These are phyloP conservation scores for Muschampia plurimacula DNA, from an alignment of 2,888 invertebrate species.

Conservation along the genomic window DNA sequence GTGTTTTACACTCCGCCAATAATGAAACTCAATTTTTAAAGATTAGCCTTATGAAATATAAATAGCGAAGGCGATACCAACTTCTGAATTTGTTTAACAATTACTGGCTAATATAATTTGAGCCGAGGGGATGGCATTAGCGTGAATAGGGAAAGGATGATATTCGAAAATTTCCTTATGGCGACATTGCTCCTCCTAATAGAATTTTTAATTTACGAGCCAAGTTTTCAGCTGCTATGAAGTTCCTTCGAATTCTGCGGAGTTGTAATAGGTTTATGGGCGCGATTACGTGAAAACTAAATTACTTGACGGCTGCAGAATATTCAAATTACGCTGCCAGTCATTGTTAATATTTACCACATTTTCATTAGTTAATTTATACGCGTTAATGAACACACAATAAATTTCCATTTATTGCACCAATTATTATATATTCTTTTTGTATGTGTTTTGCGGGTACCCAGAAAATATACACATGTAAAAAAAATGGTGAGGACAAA, in stretches of 20 bases:
- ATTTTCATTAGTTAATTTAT: constrained; percentile 28
- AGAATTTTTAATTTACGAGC: constrained; percentile 33
- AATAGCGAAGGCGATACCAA: constrained; percentile 24
- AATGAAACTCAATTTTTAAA: constrained; percentile 30
- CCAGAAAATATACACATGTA: background rate
- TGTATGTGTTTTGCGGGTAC: background rate
- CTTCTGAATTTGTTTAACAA: constrained; percentile 36
- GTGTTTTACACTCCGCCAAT: constrained; percentile 6
- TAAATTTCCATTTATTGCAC: background rate
- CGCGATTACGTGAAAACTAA: constrained; percentile 29
- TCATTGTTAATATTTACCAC: constrained; percentile 34
- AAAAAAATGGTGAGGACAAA: background rate
- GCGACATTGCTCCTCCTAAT: constrained; percentile 21
- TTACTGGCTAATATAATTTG: constrained; percentile 35
- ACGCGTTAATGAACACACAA: constrained; percentile 1
- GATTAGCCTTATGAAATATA: constrained; percentile 35
- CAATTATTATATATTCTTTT: background rate
- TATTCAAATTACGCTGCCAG: constrained; percentile 37
- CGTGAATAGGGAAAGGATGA: constrained; percentile 37
- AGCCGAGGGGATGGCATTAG: constrained; percentile 21
- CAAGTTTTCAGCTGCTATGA: constrained; percentile 15
- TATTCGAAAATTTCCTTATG: constrained; percentile 30
- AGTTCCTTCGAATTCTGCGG: constrained; percentile 8
- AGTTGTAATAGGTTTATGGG: constrained; percentile 25
- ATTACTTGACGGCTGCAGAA: constrained; percentile 32